phyloP scores from a whole-genome alignment of 2,888 invertebrate species.

The Apotomis betuletana region DNA sequence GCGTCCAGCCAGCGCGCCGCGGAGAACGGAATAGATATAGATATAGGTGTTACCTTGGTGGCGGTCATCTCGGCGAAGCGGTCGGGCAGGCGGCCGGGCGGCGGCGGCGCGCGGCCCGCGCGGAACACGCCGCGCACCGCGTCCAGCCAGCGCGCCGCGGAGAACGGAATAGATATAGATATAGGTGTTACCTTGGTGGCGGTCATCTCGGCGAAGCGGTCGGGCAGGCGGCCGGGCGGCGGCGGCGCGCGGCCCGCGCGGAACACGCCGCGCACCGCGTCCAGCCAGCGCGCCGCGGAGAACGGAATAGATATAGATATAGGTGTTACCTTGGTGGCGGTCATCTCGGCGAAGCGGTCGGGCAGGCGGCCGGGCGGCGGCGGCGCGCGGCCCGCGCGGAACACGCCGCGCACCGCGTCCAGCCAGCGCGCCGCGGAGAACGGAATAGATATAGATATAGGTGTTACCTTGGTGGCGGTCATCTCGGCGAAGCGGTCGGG shows the following conservation, averaged over 20 bases:
- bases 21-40: constrained; percentile 72
- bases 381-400: too few relatives aligned
- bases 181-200: constrained; percentile 76
- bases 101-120: constrained; percentile 67
- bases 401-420: too few relatives aligned
- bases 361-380: too few relatives aligned
- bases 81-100: constrained; percentile 51
- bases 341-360: too few relatives aligned
- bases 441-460: too few relatives aligned
- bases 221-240: constrained; percentile 49
- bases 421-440: too few relatives aligned
- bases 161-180: constrained; percentile 69
- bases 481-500: constrained; percentile 85
- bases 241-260: constrained; percentile 71
- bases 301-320: too few relatives aligned
- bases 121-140: constrained; percentile 85
- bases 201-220: constrained; percentile 77
- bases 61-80: constrained; percentile 78
- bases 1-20: constrained; percentile 88
- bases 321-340: too few relatives aligned
- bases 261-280: constrained; percentile 84
- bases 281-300: constrained; percentile 89
- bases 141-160: constrained; percentile 88
- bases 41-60: constrained; percentile 74
- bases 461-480: constrained; percentile 84